phyloP scores from a whole-genome alignment of 2,888 invertebrate genomes.

The Asteroscopus sphinx region DNA sequence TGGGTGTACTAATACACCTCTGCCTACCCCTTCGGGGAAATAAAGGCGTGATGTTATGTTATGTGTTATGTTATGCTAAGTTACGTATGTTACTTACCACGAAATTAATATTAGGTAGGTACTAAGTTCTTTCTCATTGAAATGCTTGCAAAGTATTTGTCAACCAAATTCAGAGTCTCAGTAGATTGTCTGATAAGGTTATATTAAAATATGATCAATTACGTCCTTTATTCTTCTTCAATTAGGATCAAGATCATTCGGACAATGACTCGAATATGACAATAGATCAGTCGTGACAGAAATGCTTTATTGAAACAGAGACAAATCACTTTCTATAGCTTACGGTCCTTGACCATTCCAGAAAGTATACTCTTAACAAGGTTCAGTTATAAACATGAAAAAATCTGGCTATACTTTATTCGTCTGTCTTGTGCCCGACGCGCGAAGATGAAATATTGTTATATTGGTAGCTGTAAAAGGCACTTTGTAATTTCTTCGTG shows the following conservation, averaged over 20 bases:
- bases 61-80: too few relatives aligned
- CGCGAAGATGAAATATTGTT: conserved; percentile 85
- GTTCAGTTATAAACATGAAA: conserved; percentile 72
- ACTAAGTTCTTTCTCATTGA: too few relatives aligned
- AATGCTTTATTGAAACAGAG: conserved; percentile 74
- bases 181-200: conserved; percentile 11
- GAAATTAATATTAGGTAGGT: too few relatives aligned
- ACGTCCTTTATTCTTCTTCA: conserved; percentile 57
- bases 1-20: too few relatives aligned
- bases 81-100: too few relatives aligned
- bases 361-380: conserved; percentile 75
- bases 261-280: conserved; percentile 68
- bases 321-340: conserved; percentile 77
- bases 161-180: neutral
- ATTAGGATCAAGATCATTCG: conserved; percentile 82
- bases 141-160: neutral
- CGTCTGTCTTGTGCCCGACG: conserved; percentile 64
- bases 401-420: conserved; percentile 58
- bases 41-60: too few relatives aligned
- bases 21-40: too few relatives aligned
- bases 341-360: conserved; percentile 83
- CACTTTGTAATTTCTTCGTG: conserved; percentile 81
- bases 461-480: conserved; percentile 82
- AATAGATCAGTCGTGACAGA: conserved; percentile 81
- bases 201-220: conserved; percentile 47